Percentiles rank a stretch among this genome's conserved stretches.
Conservation (phyloP, 2,888 invertebrate species). For the Sepiola atlantica region DNA sequence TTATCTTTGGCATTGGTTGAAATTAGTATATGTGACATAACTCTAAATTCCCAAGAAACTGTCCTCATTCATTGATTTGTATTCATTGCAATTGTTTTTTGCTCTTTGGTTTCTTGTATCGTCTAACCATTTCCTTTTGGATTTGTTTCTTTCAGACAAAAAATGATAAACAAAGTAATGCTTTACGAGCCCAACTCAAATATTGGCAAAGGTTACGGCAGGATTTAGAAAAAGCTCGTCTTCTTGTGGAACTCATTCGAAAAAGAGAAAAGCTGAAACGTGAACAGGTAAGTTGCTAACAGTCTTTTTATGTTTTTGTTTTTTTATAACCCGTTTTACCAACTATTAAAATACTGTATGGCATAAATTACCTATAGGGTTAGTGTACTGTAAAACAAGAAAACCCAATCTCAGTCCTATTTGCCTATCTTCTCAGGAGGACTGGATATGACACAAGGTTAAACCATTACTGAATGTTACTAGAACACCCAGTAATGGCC, state of each 20-base stretch:
- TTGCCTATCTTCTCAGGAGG: too few species aligned
- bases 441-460: too few species aligned
- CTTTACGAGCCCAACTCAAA: conserved; percentile 79
- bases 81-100: too few species aligned
- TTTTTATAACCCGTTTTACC: neutral
- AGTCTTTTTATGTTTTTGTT: neutral
- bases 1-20: too few species aligned
- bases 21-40: too few species aligned
- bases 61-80: neutral
- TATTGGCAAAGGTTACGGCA: conserved; percentile 95
- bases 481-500: too few species aligned
- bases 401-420: too few species aligned
- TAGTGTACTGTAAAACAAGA: too few species aligned
- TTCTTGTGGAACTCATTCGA: conserved; percentile 94
- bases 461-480: too few species aligned
- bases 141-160: conserved; percentile 61
- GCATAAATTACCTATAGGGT: too few species aligned
- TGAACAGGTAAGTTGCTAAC: conserved; percentile 77
- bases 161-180: conserved; percentile 71
- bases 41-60: neutral
- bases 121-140: neutral
- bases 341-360: too few species aligned
- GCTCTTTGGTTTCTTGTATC: too few species aligned
- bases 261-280: conserved; percentile 96
- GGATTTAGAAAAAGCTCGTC: conserved; percentile 91